Conservation (phyloP, 1,140 invertebrate species). For the Sycophila sp. region DNA sequence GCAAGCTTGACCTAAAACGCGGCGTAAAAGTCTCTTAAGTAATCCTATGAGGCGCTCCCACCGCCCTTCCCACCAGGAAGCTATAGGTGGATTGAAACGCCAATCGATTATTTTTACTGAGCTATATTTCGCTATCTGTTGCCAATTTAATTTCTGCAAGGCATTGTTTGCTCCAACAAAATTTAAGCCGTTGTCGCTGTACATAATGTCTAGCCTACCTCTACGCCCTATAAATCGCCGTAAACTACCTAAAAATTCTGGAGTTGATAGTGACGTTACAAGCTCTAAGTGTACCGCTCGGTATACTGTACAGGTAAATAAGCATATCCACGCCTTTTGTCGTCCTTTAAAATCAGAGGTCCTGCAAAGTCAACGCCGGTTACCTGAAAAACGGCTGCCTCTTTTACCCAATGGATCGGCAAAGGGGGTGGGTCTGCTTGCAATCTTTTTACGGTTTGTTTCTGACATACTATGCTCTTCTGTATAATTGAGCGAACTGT, state of each 20-base stretch:
- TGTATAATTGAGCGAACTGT: slow-evolving; percentile 42
- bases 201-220: slow-evolving; percentile 53
- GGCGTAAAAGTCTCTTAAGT: slow-evolving; percentile 46
- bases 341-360: slow-evolving; percentile 37
- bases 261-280: slow-evolving; percentile 40
- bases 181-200: slow-evolving; percentile 59
- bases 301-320: slow-evolving; percentile 49
- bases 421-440: slow-evolving; percentile 37
- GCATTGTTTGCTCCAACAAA: slow-evolving; percentile 49
- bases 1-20: slow-evolving; percentile 44
- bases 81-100: slow-evolving; percentile 18
- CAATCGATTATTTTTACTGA: not conserved
- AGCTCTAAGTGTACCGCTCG: slow-evolving; percentile 49
- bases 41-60: slow-evolving; percentile 53
- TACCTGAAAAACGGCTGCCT: slow-evolving; percentile 42
- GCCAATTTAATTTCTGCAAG: slow-evolving; percentile 50
- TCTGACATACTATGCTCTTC: slow-evolving; percentile 47
- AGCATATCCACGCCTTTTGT: slow-evolving; percentile 44
- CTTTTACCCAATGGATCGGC: slow-evolving; percentile 37
- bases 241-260: slow-evolving; percentile 36
- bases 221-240: slow-evolving; percentile 42
- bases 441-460: slow-evolving; percentile 42
- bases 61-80: slow-evolving; percentile 1
- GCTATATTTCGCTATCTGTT: slow-evolving; percentile 5
- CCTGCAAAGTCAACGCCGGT: slow-evolving; percentile 46